Conservation (phyloP, 2,113 vertebrate species). For the Cinclus mexicanus region DNA sequence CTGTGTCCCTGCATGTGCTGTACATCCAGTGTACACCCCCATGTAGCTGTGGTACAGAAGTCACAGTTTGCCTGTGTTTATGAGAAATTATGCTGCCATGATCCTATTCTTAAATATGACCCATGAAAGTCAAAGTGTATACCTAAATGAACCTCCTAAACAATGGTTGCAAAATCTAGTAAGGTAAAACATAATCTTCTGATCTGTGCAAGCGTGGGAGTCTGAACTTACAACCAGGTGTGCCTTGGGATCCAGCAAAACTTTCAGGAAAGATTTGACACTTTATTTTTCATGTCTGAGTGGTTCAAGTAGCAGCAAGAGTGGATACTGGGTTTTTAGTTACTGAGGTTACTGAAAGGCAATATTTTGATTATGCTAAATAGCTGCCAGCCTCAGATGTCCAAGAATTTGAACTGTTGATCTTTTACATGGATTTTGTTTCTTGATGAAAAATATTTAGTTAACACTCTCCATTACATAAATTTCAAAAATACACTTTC, state of each 20-base stretch:
- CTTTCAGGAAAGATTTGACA: background rate
- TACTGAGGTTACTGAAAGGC: background rate
- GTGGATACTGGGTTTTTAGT: background rate
- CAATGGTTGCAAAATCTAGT: background rate
- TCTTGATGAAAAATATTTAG: background rate
- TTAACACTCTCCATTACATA: background rate
- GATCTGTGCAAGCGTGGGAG: background rate
- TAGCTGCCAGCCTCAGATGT: background rate
- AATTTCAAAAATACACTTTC: background rate
- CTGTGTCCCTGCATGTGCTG: background rate
- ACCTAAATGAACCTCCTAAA: background rate
- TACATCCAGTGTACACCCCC: background rate
- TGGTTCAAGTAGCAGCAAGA: background rate
- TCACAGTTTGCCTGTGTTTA: background rate
- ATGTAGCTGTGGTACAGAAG: background rate
- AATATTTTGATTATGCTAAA: background rate
- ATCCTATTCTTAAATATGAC: background rate
- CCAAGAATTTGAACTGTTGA: background rate
- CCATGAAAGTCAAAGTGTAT: background rate
- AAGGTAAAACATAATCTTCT: background rate
- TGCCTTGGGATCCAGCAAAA: conserved; percentile 16
- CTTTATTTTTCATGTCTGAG: background rate
- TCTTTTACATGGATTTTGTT: background rate
- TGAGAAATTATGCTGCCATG: background rate
- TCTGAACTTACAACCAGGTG: conserved; percentile 20